Base-by-base conservation (phyloP, 2,113 vertebrate species). In the Arizona elegans region DNA sequence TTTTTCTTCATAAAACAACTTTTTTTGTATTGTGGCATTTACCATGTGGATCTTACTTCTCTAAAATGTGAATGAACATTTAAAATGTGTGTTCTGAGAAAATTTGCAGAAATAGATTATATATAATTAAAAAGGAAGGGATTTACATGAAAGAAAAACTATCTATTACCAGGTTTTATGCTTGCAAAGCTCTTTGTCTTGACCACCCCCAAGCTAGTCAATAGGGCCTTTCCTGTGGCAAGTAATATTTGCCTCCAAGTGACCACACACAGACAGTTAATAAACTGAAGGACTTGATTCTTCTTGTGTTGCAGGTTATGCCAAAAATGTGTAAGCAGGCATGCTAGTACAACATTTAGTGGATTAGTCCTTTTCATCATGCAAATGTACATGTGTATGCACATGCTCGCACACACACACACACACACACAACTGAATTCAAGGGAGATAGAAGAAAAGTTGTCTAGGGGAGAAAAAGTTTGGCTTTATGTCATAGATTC, bases 91-190 rank as follows among this genome's bases (percentile, higher is more conserved):
- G 94, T 95, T 93, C 87, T 94, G 97, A 93, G 95, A 94, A 96
- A 96, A 95, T 95, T 96, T 96, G 92, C 94, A 95, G 94, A 92
- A 95, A 95, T 96, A 95, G 33, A 93, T 87, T 95, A 95, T 91
- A 92, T 94, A 95, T 96, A 96, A 97, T 97, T 97, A 96, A 95
- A 95, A 96, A 96, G 95, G 75, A 93, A 92, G 92, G 92, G 92
- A 96, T 95, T 94, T 58, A 92, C 86, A 75, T 88, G 93, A 52
- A 90, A 96, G 91, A 90, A 91, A 11, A 86, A 94, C 0, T 90
- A 93, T 55, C 93, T 87, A 23, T 92, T 95, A 93, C 59, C 95
- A 96, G 85, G 13, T 65, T 62, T 95, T 93, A 70, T 94, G 59
- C 93, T 93, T 93, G 24, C 6, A 43, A 91, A 58, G 93, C 52